Evolutionary conservation across 2,888 invertebrate genomes (phyloP), one percentile per base, ranked within the genome.

Genomic region (Agrotis clavis): DNA sequence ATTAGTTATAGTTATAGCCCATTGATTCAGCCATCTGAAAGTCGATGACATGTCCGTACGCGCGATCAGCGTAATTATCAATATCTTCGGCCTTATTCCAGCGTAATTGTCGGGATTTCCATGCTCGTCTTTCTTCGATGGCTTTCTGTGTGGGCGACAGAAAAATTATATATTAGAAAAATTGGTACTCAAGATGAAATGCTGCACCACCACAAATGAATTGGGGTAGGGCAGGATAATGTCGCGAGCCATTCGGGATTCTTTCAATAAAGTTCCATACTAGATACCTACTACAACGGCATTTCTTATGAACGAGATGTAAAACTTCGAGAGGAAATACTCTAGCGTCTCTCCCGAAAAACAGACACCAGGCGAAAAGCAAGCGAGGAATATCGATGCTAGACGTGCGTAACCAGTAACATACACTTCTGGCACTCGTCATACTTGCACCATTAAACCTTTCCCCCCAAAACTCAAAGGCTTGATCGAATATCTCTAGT

Each of bases 31-130:
- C 83, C 50, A 87, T 87, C 19, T 86, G 79, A 14, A 82, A 74
- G 5, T 87, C 70, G 0, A 84, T 85, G 16, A 71, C 21, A 18
- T 89, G 79, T 0, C 84, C 79, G 41, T 85, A 77, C 0, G 69
- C 79, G 14, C 77, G 74, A 0, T 88, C 83, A 6, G 77, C 71
- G 0, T 85, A n/a, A 35, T 93, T 91, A 69, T 94, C 93, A 0
- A 83, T 89, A 41, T 92, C 91, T n/a, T 92, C 92, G 0, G 92
- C 90, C 72, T 91, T 92, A n/a, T 88, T 87, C 0, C 86, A 41
- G 90, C 62, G 86, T 83, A 45, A 89, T 87, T 90, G 92, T 71
- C 89, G 91, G 16, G 89, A 77, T 76, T 88, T 90, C 94, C 93
- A 94, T 0, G 77, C 82, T 45, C 77, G 81, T 54, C 84, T 86